Evolutionary conservation across 1,140 invertebrate genomes (phyloP).

Genomic region (Drosophila virilis): DNA sequence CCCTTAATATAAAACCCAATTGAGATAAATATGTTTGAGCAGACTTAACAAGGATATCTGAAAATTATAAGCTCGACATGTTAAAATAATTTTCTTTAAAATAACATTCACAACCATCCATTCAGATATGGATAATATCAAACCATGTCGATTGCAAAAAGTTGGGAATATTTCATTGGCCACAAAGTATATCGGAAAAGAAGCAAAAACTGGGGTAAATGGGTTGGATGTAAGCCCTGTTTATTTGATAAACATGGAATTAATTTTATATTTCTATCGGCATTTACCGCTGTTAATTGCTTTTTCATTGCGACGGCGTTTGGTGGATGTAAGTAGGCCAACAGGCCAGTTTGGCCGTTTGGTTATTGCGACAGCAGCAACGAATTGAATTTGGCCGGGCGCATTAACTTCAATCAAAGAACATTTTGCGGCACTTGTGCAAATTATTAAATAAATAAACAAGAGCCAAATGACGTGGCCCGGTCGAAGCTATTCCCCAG

Average conservation of each 20-base stretch:
- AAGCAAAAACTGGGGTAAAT: background rate
- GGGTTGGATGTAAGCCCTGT: constrained; percentile 5
- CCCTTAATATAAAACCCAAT: too few species aligned
- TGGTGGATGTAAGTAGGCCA: constrained; percentile 32
- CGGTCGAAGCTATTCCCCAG: constrained; percentile 7
- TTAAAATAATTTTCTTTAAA: too few species aligned
- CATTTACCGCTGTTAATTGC: constrained; percentile 37
- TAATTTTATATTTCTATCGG: constrained; percentile 10
- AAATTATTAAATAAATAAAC: constrained; percentile 79
- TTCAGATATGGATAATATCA: too few species aligned
- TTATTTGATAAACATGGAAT: constrained; percentile 9
- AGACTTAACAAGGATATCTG: too few species aligned
- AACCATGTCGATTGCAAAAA: background rate
- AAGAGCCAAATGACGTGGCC: constrained; percentile 50
- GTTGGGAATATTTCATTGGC: background rate
- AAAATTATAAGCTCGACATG: too few species aligned
- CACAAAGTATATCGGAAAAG: background rate
- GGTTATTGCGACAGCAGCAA: background rate
- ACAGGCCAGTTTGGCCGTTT: constrained; percentile 6
- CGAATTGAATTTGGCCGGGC: constrained; percentile 27
- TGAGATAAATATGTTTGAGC: too few species aligned
- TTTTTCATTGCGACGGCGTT: constrained; percentile 30
- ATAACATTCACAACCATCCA: too few species aligned
- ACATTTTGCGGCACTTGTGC: constrained; percentile 77
- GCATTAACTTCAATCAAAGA: constrained; percentile 82